phyloP scores from a whole-genome alignment of 2,888 invertebrate genomes.

The Fabriciana adippe region DNA sequence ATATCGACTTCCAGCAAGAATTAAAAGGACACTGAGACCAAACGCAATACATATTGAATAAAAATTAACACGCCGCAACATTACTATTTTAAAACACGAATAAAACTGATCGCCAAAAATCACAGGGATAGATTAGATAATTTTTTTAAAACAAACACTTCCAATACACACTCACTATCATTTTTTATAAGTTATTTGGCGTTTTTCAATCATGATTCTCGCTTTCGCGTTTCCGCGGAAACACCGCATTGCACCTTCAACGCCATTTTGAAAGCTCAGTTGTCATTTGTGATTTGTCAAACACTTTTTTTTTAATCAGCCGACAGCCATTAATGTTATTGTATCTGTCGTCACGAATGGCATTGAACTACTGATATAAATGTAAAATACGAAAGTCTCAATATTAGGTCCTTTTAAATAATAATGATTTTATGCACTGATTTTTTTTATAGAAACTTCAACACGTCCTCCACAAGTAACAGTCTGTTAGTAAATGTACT shows the following conservation, averaged over 20 bases:
- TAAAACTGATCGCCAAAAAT: conserved; percentile 47
- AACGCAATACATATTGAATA: conserved; percentile 80
- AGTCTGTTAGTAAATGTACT: conserved; percentile 33
- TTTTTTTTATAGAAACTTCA: neutral
- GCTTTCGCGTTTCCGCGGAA: conserved; percentile 75
- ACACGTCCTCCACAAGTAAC: conserved; percentile 33
- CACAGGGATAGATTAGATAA: conserved; percentile 37
- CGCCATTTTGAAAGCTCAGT: conserved; percentile 57
- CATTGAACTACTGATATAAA: conserved; percentile 12
- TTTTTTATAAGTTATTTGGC: conserved; percentile 63
- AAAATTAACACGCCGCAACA: conserved; percentile 79
- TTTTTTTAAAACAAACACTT: conserved; percentile 53
- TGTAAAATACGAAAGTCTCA: conserved; percentile 1
- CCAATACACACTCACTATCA: conserved; percentile 63
- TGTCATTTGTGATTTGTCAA: conserved; percentile 41
- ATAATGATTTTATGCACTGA: neutral
- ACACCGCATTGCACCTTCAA: conserved; percentile 79
- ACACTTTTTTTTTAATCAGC: conserved; percentile 31
- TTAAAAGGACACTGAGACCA: conserved; percentile 77
- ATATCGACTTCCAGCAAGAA: conserved; percentile 81
- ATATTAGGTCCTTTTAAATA: neutral
- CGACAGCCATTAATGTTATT: conserved; percentile 19
- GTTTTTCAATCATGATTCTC: conserved; percentile 69
- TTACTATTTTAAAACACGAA: conserved; percentile 62
- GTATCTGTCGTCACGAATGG: conserved; percentile 25